Evolutionary conservation across 2,888 invertebrate species (phyloP).

Genomic region (Macrosoma leucophasiata): DNA sequence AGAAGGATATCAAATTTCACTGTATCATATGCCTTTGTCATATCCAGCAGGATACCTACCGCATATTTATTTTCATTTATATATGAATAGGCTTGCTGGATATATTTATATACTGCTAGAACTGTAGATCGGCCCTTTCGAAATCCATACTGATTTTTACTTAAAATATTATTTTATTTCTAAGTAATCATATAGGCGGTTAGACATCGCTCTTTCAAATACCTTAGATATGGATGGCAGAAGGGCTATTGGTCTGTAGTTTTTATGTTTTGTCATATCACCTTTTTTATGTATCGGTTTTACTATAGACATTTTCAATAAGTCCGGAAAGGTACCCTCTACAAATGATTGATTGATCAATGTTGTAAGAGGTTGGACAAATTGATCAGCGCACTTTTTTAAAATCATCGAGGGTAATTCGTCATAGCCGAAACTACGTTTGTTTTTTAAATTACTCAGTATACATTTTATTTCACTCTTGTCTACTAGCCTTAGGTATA

Average conservation of each 20-base stretch:
- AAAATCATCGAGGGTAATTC: conserved; percentile 1
- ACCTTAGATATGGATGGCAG: too few species aligned
- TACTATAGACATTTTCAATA: conserved; percentile 1
- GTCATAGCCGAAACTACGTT: conserved; percentile 1
- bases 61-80: too few species aligned
- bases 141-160: too few species aligned
- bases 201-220: too few species aligned
- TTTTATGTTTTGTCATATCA: conserved; percentile 10
- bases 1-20: too few species aligned
- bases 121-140: too few species aligned
- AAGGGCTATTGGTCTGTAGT: conserved; percentile 22
- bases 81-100: too few species aligned
- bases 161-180: too few species aligned
- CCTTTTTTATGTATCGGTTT: conserved; percentile 6
- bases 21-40: too few species aligned
- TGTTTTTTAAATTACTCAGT: conserved; percentile 2
- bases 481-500: background rate
- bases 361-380: background rate
- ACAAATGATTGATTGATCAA: conserved; percentile 2
- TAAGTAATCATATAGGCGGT: too few species aligned
- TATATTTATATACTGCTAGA: too few species aligned
- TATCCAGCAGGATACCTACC: too few species aligned
- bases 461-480: background rate
- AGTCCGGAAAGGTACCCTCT: conserved; percentile 5
- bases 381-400: conserved; percentile 3